Base-by-base conservation (phyloP, 1,140 invertebrate genomes). In the Bombus cullumanus region DNA sequence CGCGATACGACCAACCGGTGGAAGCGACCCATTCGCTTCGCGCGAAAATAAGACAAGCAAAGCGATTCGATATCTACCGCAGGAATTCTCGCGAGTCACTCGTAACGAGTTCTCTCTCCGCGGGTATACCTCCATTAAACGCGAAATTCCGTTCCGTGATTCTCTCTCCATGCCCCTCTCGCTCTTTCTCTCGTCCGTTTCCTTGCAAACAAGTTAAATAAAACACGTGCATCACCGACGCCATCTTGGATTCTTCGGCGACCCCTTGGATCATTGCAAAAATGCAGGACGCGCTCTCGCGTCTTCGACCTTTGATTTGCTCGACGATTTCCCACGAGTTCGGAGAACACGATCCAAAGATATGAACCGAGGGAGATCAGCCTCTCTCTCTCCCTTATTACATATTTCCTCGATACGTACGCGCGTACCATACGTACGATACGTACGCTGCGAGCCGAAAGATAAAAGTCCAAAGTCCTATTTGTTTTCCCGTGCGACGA, bases 221-320 rank as follows among this genome's bases (percentile, higher is more conserved):
- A 94, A 94, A 94, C 92, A 91, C 90, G 89, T 89, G 86, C 92
- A 90, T 86, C 88, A 87, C 88, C 88, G 77, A 59, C 91, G 94
- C 94, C 94, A 95, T 94, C 89, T 94, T 94, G 93, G 94, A 95
- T 95, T 95, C 94, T 93, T 94, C 86, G 84, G 90, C 91, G 92
- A 94, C 92, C 92, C 92, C 91, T 93, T 90, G 93, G 92, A 92
- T 94, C 94, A 94, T 94, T 94, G 94, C 94, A 94, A 94, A 95
- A 94, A 95, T 95, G 93, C 94, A 83, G 91, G 92, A 94, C 92
- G 93, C 92, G 92, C 91, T 89, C 90, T 89, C 87, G 90, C 91
- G 92, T 90, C 90, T 88, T 86, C 86, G 78, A 75, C 82, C 81
- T 83, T 71, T 66, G 79, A 90, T 90, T 88, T 84, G 88, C 86